Evolutionary conservation across 92 coral and sea anemone genomes (phyloP), one percentile per base, ranked within the genome.

Genomic region (Heliopora coerulea): DNA sequence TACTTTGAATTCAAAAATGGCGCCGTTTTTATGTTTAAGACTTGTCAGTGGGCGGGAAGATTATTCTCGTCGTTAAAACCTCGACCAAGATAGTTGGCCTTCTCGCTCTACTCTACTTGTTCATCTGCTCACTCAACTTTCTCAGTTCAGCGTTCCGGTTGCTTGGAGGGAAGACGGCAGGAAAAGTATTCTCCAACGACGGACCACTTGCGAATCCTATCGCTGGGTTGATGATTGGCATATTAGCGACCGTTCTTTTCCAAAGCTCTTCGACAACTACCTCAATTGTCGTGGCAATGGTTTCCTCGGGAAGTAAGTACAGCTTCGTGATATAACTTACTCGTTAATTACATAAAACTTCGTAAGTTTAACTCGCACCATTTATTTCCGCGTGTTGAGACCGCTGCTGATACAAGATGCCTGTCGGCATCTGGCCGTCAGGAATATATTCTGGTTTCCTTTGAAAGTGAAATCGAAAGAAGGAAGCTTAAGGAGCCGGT

Each of bases 101-200:
- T 0, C 58, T 88, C 54, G 79, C 81, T 54, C 86, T 93, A 33
- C 89, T 93, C 35, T 93, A 93, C 84, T 54, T 90, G 86, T 93
- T 93, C 85, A 93, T 93, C 72, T 93, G 98, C 56, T 93, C 98
- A 30, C 76, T 93, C 82, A 88, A 89, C 70, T 93, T 93, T 65
- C 88, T 93, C 54, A 93, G 98, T 73, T 90, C 90, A 50, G 98
- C 98, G n/a, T 93, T 93, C 83, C 88, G 96, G 28, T 82, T 93
- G 46, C 88, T 93, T 65, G 98, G 98, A 1, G 98, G 98, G 27
- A 93, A 90, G 87, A 90, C 98, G 5, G 98, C 98, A 26, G 98
- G 98, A 11, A 96, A 93, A 80, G 96, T 90, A 0, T 93, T 93
- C 68, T 78, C 95, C 10, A 87, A 95, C 10, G 85, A 93, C 69